Base-by-base conservation (phyloP, 2,113 vertebrate species). In the Alaudala cheleensis region DNA sequence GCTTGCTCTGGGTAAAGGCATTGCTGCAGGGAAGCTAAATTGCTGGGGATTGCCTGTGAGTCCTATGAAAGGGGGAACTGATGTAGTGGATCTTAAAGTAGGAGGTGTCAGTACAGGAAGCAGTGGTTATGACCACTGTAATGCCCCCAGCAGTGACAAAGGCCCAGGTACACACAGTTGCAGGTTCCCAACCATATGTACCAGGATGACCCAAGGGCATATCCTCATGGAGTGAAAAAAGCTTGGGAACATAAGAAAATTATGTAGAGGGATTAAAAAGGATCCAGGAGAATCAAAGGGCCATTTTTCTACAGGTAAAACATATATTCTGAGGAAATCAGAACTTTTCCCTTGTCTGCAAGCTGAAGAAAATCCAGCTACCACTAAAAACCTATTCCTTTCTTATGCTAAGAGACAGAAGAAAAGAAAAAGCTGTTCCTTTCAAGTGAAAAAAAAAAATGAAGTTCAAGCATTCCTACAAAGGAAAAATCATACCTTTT, bases 331-430 rank as follows among this genome's bases (percentile, higher is more conserved):
- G 58, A 83, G 21, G 61, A 90, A 88, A 88, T 73, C 12, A 62
- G 26, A 76, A 9, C 44, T 67, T 81, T 79, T 18, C 25, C 10
- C 33, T 64, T 49, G 28, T 44, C 73, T 89, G 64, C 66, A 93
- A 57, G 56, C 16, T 29, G 50, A 72, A 90, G 58, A 82, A 92
- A 88, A 66, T 74, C 71, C 78, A 86, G 20, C 22, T 76, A 72
- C 45, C 37, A 40, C 62, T 81, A 73, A 93, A 92, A 92, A 45
- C 33, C 28, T 34, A 10, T 34, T 81, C 65, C 34, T 92, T 87
- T 94, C 60, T 81, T 71, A 92, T 86, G 83, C 49, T 66, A 93
- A 77, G 42, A 78, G 51, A 77, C 24, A 66, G 76, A 86, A 93
- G 49, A 89, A 49, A 91, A 77, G 17, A 91, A 87, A 91, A 84